These are phyloP conservation scores for Nowickia ferox DNA, from an alignment of 2,888 invertebrate species.

Conservation along the genomic window DNA sequence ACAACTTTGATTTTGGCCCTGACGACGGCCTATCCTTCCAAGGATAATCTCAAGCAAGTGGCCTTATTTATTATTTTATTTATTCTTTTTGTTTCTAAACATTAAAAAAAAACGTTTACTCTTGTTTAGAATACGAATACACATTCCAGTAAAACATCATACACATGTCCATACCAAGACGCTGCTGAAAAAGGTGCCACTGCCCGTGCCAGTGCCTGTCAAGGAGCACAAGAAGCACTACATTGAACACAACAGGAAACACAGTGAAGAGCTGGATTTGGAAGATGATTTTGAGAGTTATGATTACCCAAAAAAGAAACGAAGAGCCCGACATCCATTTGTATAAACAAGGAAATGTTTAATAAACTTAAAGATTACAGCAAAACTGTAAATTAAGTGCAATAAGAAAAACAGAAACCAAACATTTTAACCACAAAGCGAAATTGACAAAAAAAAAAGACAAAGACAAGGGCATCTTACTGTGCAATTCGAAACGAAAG, in stretches of 20 bases:
- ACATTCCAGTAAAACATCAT: constrained; percentile 83
- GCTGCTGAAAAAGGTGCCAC: constrained; percentile 82
- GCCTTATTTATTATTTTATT: not conserved
- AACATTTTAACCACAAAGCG: constrained; percentile 38
- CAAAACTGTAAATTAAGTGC: constrained; percentile 45
- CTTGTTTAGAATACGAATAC: constrained; percentile 80
- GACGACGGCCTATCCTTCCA: constrained; percentile 79
- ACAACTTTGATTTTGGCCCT: constrained; percentile 78
- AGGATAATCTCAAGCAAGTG: constrained; percentile 81
- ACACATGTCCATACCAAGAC: constrained; percentile 83
- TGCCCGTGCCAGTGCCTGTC: constrained; percentile 82
- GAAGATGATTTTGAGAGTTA: constrained; percentile 82
- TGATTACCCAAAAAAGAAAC: constrained; percentile 81
- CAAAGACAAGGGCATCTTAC: not conserved
- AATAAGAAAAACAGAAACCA: constrained; percentile 35
- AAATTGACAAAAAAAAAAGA: not conserved
- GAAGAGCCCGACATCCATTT: constrained; percentile 81
- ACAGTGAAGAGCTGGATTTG: constrained; percentile 75
- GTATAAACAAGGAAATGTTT: constrained; percentile 73
- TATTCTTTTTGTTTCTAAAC: constrained; percentile 16
- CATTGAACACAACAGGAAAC: constrained; percentile 75
- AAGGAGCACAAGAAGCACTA: constrained; percentile 80
- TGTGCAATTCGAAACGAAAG: no score
- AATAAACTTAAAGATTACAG: constrained; percentile 5
- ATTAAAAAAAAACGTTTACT: constrained; percentile 36